Evolutionary conservation across 1,140 invertebrate species (phyloP).

Genomic region (Rhyzopertha dominica): DNA sequence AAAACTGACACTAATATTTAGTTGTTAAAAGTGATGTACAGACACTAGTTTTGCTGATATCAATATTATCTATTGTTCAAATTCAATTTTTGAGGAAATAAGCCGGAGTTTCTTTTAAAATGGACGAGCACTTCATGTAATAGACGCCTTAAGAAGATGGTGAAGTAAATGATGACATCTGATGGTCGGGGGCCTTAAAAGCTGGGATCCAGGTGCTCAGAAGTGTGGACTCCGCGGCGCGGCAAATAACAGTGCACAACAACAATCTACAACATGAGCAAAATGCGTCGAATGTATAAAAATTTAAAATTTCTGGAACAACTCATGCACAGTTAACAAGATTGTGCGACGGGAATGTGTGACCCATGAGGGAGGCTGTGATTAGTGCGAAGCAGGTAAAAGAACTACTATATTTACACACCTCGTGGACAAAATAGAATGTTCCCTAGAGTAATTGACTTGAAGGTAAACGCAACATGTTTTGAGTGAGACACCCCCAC

Average conservation of each 20-base stretch:
- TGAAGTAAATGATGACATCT: too few species aligned
- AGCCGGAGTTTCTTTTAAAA: too few species aligned
- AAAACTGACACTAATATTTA: too few species aligned
- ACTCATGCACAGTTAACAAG: conserved; percentile 29
- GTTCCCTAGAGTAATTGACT: conserved; percentile 49
- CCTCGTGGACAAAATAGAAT: conserved; percentile 43
- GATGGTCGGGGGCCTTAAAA: too few species aligned
- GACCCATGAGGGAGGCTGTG: conserved; percentile 10
- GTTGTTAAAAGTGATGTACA: too few species aligned
- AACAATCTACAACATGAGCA: conserved; percentile 44
- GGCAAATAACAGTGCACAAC: conserved; percentile 39
- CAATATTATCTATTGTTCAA: too few species aligned
- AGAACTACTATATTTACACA: conserved; percentile 37
- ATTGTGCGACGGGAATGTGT: conserved; percentile 29
- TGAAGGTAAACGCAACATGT: conserved; percentile 46
- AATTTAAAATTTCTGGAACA: conserved; percentile 33
- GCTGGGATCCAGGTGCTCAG: conserved; percentile 19
- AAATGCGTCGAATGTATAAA: conserved; percentile 37
- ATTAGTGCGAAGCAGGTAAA: conserved; percentile 13
- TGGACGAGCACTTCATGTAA: too few species aligned
- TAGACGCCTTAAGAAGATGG: too few species aligned
- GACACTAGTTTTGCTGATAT: too few species aligned
- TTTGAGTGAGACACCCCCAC: conserved; percentile 22
- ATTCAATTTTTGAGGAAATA: too few species aligned
- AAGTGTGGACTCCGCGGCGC: conserved; percentile 40